A percentile compares a stretch with the other conserved stretches of the same genome.
phyloP scores from a whole-genome alignment of 2,888 invertebrate genomes.

The Spilarctia lutea region DNA sequence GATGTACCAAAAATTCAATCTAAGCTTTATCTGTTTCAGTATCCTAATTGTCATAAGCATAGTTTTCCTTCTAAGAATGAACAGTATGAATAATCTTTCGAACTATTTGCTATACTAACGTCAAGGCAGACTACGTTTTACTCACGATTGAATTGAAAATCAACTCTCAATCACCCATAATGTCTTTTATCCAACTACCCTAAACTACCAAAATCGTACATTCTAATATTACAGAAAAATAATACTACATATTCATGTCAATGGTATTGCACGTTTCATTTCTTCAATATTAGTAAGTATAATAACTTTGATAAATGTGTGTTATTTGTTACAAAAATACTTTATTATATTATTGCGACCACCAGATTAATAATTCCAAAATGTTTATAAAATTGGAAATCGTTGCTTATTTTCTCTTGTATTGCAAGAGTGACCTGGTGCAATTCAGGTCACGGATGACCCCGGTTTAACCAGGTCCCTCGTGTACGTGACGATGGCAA shows the following conservation, averaged over 20 bases:
- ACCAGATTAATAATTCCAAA: neutral
- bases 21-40: neutral
- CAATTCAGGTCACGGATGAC: neutral
- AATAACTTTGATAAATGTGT: slow-evolving; percentile 16
- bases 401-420: neutral
- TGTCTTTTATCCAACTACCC: neutral
- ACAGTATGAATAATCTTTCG: neutral
- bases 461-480: no score
- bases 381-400: neutral
- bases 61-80: neutral
- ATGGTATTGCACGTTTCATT: slow-evolving; percentile 38
- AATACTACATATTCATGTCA: slow-evolving; percentile 14
- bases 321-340: slow-evolving; percentile 45
- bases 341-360: slow-evolving; percentile 29
- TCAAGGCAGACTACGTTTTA: neutral
- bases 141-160: neutral
- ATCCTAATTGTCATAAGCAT: no score
- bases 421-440: neutral
- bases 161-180: neutral
- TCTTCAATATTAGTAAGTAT: neutral
- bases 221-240: slow-evolving; percentile 3
- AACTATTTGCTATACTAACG: neutral
- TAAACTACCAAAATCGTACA: neutral
- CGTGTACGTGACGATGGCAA: no score
- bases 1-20: neutral